phyloP scores from a whole-genome alignment of 2,888 invertebrate species.

The Pardosa pseudoannulata region DNA sequence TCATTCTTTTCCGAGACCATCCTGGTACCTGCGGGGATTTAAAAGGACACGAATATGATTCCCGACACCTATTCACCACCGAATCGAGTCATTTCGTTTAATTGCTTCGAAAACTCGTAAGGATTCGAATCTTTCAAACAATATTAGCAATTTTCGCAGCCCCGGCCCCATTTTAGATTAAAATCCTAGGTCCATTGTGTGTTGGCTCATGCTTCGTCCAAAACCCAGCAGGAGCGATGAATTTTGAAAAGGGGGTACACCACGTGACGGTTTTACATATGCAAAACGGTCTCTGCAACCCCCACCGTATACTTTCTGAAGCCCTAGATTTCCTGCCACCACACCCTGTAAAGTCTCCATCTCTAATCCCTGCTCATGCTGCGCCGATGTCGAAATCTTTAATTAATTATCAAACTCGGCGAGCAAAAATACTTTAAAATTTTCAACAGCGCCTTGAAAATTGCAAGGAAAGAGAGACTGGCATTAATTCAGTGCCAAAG shows the following conservation, averaged over 20 bases:
- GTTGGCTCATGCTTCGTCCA: conserved; percentile 4
- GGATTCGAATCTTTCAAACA: conserved; percentile 67
- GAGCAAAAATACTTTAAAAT: conserved; percentile 57
- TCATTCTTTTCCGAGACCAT: conserved; percentile 42
- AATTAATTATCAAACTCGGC: conserved; percentile 62
- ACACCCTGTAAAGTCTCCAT: conserved; percentile 3
- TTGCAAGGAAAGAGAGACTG: conserved; percentile 15
- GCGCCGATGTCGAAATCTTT: conserved; percentile 58
- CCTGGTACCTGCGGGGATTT: conserved; percentile 24
- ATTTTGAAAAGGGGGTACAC: conserved; percentile 18
- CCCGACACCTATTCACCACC: conserved; percentile 28
- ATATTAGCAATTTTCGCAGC: conserved; percentile 66
- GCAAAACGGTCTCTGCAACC: conserved; percentile 59
- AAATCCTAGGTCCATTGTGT: conserved; percentile 42
- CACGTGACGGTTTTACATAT: conserved; percentile 60
- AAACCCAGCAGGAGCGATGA: conserved; percentile 42
- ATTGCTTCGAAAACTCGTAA: conserved; percentile 69
- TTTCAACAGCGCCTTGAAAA: conserved; percentile 40
- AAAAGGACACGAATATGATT: conserved; percentile 33
- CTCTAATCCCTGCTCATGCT: conserved; percentile 53
- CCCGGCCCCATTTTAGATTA: conserved; percentile 54
- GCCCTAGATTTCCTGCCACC: conserved; percentile 33
- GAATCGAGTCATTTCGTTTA: conserved; percentile 65
- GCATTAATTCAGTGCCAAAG: conserved; percentile 20
- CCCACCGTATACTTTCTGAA: conserved; percentile 22